Conservation (phyloP, 1,140 invertebrate species). For the Drosophila ogumai region DNA sequence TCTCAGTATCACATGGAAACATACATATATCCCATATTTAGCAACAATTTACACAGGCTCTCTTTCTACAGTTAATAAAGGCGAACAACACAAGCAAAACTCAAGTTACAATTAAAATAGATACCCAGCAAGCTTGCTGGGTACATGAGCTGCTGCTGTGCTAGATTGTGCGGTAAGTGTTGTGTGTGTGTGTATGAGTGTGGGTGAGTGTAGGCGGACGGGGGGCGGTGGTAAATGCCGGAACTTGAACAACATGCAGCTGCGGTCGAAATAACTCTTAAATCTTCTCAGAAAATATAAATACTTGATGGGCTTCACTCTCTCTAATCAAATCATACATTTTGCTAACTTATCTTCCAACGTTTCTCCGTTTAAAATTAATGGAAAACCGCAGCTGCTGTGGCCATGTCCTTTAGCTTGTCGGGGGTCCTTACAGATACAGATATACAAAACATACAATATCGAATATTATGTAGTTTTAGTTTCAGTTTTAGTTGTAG, state of each 20-base stretch:
- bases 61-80: conserved; percentile 3
- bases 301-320: too few relatives aligned
- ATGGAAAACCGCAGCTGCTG: conserved; percentile 19
- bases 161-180: conserved; percentile 16
- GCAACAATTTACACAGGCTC: conserved; percentile 71
- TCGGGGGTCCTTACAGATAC: conserved; percentile 18
- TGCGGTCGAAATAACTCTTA: not conserved
- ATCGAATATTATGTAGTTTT: conserved; percentile 19
- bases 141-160: conserved; percentile 29
- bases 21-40: conserved; percentile 65
- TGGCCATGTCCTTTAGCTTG: conserved; percentile 21
- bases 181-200: conserved; percentile 1
- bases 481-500: not conserved
- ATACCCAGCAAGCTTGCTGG: too few relatives aligned
- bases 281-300: too few relatives aligned
- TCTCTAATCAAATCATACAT: not conserved
- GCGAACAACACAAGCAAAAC: conserved; percentile 41
- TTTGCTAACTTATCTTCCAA: not conserved
- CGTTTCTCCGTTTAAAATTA: conserved; percentile 2
- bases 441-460: conserved; percentile 33
- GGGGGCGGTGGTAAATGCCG: conserved; percentile 22
- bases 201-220: conserved; percentile 8
- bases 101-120: conserved; percentile 32
- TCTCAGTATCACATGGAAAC: conserved; percentile 84
- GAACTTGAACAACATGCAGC: not conserved